Base-by-base conservation (phyloP, 1,140 invertebrate genomes). In the Calycopis cecrops region DNA sequence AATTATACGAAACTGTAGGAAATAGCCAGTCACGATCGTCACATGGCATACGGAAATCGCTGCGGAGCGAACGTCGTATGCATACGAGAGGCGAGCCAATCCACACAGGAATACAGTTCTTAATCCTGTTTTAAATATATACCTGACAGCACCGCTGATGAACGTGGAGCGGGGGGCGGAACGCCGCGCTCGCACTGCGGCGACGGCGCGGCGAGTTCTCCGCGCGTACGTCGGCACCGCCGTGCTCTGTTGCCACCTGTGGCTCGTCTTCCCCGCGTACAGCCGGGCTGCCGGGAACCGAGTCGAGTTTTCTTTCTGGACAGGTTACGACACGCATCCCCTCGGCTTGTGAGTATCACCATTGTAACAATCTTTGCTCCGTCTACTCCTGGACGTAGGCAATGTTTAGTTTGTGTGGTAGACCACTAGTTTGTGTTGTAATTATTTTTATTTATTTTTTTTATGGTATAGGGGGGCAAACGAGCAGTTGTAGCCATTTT, bases 241-340 rank as follows among this genome's bases (percentile, higher is more conserved):
- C 9, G 67, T 73, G 28, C 53, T 76, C 44, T 81, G 78, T 11
- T 85, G 81, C 68, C 57, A 62, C 33, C 64, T 85, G 48, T 85
- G 81, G 81, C 57, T 73, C n/a, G 48, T 70, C n/a, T 79, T 80
- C 54, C 67, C 78, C 1, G 52, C 67, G 40, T 35, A 67, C 48
- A 54, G 60, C n/a, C 65, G 63, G 62, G 37, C 58, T 16, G 56
- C 48, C 9, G 69, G 66, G 0, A 37, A 35, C 0, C 51, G 48
- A 21, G 75, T 77, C 17, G 67, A 74, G 21, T 81, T 85, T 50
- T 68, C 78, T 9, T 73, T 83, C 40, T 82, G 72, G 70, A 68
- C 68, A 17, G 58, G 59, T 18, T 7, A 76, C 6, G 54, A 69
- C 34, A 70, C 55, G 9, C 48, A 57, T 9, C 50, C 51, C 9